Evolutionary conservation across 1,140 invertebrate species (phyloP), one percentile per base, ranked within the genome.

Genomic region (Globodera ellingtonae): DNA sequence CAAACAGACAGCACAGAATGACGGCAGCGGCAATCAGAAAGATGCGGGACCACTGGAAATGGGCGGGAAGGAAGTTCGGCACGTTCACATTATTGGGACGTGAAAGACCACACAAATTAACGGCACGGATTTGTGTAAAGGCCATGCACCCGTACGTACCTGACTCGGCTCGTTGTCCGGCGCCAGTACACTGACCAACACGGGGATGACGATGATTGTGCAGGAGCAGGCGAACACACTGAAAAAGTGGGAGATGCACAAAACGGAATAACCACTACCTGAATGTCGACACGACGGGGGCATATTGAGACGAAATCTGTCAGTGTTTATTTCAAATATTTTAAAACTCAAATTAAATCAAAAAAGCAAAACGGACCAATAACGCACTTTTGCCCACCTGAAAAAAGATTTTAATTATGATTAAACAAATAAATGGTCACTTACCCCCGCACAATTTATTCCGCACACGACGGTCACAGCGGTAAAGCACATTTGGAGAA

Each of bases 401-500:
- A 35, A 80, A 59, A 9, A 65, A n/a, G 8, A 66, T 35, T 35
- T 35, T 35, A 35, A 35, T 35, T 35, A 35, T 35, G 35, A 35
- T 35, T 35, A 35, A 3, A 2, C 3, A 77, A 74, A 76, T 8
- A 48, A 72, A 77, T 59, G 5, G 5, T 62, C 1, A 62, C 6
- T 62, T 62, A 62, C 77, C 46, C 83, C 83, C 47, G 82, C 84
- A 44, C 77, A 75, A 79, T 86, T 86, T 44, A 86, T 67, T 5
- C 85, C 85, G 69, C 84, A 82, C 48, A 85, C 84, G 50, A 86
- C 76, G 9, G 79, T 81, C 0, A 79, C 69, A 24, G 67, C 44
- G 65, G 85, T 86, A 66, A 87, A 87, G 35, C 72, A 86, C n/a
- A 77, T 52, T 73, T 88, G 84, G 18, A 78, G 80, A 48, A 82